phyloP scores from a whole-genome alignment of 2,888 invertebrate species.

The Macrophya annulata region DNA sequence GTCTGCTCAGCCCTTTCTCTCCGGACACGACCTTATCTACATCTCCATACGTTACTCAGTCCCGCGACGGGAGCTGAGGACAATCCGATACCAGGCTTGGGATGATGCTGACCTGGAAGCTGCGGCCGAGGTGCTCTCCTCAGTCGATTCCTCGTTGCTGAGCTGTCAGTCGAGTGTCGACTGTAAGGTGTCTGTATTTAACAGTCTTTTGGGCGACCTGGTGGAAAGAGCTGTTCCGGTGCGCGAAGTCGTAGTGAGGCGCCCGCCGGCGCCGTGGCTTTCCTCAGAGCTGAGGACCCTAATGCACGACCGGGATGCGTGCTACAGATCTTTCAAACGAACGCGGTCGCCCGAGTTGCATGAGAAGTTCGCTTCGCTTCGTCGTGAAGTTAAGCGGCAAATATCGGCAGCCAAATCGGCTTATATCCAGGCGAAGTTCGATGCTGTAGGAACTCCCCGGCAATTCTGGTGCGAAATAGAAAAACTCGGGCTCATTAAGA shows the following conservation, averaged over 20 bases:
- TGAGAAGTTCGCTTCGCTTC: background rate
- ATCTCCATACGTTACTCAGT: background rate
- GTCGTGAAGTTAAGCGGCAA: background rate
- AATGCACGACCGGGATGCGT: background rate
- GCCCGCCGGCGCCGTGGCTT: conserved; percentile 9
- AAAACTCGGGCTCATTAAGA: background rate
- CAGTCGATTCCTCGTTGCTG: background rate
- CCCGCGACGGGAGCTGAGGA: background rate
- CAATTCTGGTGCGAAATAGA: background rate
- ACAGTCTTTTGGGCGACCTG: background rate
- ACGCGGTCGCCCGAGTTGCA: background rate
- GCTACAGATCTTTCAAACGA: background rate
- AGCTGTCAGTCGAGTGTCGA: background rate
- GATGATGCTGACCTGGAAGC: background rate
- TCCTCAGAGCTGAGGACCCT: background rate
- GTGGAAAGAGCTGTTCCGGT: background rate
- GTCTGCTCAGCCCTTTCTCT: conserved; percentile 8
- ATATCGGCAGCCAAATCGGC: background rate
- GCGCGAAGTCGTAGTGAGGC: background rate
- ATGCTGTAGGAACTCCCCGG: background rate
- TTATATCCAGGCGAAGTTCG: background rate
- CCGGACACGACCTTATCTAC: background rate
- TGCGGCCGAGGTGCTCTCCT: too few relatives aligned
- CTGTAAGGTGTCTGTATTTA: background rate
- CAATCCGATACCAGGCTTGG: background rate